Percentiles rank a stretch among this genome's conserved stretches.
Evolutionary conservation across 2,113 vertebrate species (phyloP).

Genomic region (Leucopternis melanops): DNA sequence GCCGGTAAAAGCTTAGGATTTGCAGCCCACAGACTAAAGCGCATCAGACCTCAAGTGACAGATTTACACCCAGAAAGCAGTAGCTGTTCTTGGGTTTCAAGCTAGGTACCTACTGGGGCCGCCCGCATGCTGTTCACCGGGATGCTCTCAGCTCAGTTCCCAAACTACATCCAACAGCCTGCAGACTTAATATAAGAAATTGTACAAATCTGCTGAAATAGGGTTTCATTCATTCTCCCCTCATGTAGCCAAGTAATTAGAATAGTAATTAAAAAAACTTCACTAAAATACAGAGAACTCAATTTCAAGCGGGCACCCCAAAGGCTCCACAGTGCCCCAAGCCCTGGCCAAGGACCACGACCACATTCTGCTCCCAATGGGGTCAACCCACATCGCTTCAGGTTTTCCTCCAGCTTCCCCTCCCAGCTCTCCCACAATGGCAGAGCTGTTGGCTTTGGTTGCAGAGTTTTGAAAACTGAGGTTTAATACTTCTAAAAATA

Average conservation of each 20-base stretch:
- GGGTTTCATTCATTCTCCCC: background rate
- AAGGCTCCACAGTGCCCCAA: background rate
- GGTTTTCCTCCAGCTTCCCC: slow-evolving; percentile 8
- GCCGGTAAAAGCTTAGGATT: background rate
- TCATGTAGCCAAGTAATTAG: background rate
- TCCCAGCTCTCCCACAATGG: background rate
- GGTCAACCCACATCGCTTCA: background rate
- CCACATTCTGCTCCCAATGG: rapidly evolving
- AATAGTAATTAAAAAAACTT: background rate
- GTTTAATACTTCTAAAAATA: slow-evolving; percentile 58
- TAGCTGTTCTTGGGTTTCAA: background rate
- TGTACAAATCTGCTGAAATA: background rate
- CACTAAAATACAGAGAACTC: background rate
- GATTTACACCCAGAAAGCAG: background rate
- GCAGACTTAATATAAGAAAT: background rate
- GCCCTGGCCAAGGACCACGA: background rate
- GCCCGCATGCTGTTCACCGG: rapidly evolving
- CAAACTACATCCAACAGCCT: background rate
- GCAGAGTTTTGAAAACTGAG: slow-evolving; percentile 28
- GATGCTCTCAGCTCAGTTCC: background rate
- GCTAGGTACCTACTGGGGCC: background rate
- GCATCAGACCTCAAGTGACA: background rate
- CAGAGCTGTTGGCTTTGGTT: background rate
- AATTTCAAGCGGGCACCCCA: rapidly evolving
- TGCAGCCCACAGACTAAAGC: background rate